Evolutionary conservation across 2,113 vertebrate genomes (phyloP).

Genomic region (Lasiurus cinereus): DNA sequence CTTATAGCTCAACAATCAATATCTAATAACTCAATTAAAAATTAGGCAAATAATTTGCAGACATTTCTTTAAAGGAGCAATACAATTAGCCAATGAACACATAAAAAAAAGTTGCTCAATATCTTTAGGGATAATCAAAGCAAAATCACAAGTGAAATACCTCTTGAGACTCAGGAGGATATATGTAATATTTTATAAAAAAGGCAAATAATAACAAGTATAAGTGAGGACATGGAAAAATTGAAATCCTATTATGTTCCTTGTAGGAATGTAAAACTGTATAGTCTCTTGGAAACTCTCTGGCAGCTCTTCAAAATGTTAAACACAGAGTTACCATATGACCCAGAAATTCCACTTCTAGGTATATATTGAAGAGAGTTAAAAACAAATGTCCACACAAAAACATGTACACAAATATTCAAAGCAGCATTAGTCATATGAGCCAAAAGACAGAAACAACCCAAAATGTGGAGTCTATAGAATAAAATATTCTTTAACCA

Average conservation of each 20-base stretch:
- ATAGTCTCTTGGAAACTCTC: neutral
- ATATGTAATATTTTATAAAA: neutral
- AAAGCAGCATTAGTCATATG: slow-evolving; percentile 4
- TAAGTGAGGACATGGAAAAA: neutral
- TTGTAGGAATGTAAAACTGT: neutral
- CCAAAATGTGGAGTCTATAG: neutral
- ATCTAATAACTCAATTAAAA: neutral
- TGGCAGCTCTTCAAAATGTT: slow-evolving; percentile 21
- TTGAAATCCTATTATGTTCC: neutral
- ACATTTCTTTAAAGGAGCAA: neutral
- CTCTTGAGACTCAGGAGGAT: slow-evolving; percentile 31
- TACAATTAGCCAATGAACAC: neutral
- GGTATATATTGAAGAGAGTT: slow-evolving; percentile 35
- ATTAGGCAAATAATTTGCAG: neutral
- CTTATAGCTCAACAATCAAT: neutral
- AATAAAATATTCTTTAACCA: slow-evolving; percentile 21
- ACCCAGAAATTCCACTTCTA: neutral
- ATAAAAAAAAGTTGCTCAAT: neutral
- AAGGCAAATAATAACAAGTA: slow-evolving; percentile 25
- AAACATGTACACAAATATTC: neutral
- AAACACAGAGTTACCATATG: neutral
- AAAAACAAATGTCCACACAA: slow-evolving; percentile 27
- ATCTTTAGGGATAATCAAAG: neutral
- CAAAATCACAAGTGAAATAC: slow-evolving; percentile 38
- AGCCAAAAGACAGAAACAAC: neutral